Base-by-base conservation (phyloP, 2,888 invertebrate genomes). In the Lapara coniferarum region DNA sequence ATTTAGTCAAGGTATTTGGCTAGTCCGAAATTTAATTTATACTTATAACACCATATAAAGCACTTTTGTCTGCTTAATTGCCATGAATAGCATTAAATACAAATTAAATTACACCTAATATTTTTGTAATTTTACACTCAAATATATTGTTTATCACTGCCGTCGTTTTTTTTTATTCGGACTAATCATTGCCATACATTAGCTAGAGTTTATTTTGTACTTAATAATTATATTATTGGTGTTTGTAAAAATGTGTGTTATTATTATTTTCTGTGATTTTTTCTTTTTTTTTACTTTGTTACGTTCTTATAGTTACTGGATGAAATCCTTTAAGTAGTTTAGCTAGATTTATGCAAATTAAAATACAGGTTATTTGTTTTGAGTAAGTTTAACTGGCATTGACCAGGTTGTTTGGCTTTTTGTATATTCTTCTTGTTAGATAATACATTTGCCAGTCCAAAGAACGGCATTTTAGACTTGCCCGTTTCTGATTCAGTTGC, bases 221-320 rank as follows among this genome's bases (percentile, higher is more conserved):
- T 89, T 87, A 85, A 80, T 75, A 79, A 79, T 78, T 85, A 80
- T 83, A 80, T 77, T 82, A 81, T 85, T 75, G 74, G 78, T 82
- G 78, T 84, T 81, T 59, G 68, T 68, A 59, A 68, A 59, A 37
- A 69, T 78, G 83, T 82, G 81, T 86, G 82, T 91, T 85, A 85
- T 85, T 85, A 84, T 88, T 88, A 78, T 84, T 88, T 89, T 89
- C 90, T 92, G 92, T 93, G 92, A 91, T 93, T 91, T 85, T 85
- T 82, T 84, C 83, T 78, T 75, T 80, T 85, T 81, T 83, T 84
- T 82, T 25, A 59, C 44, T 87, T 79, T 84, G 77, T 77, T 78
- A 69, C 83, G 75, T 85, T 79, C 79, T 83, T 84, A 80, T 87
- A 84, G 81, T 85, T 89, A 87, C 83, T 84, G 90, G 90, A 93